Conservation (phyloP, 1,140 invertebrate genomes). For the Dryas iulia region DNA sequence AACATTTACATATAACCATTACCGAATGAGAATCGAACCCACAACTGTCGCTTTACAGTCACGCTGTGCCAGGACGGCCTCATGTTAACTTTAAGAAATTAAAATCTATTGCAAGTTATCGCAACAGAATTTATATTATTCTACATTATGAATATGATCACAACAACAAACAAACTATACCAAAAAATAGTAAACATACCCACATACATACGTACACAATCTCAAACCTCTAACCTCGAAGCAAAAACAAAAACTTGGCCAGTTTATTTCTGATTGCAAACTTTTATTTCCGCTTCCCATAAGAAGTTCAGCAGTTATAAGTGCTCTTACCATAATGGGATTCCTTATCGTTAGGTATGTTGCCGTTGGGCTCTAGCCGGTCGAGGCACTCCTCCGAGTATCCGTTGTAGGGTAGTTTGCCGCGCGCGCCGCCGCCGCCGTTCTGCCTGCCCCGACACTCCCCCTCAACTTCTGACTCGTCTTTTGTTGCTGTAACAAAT, state of each 20-base stretch:
- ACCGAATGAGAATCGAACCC: no score
- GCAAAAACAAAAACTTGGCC: constrained; percentile 2
- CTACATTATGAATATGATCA: no score
- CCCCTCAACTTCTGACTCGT: constrained; percentile 73
- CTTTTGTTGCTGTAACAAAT: constrained; percentile 78
- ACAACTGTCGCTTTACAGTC: no score
- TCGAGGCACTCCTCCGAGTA: constrained; percentile 96
- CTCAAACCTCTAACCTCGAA: neutral
- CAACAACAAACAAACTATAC: neutral
- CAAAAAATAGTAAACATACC: neutral
- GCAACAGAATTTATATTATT: no score
- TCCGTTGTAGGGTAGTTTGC: constrained; percentile 86
- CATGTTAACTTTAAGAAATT: no score
- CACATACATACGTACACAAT: neutral
- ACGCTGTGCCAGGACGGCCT: no score
- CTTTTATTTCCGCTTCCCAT: constrained; percentile 14
- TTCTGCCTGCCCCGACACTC: constrained; percentile 68
- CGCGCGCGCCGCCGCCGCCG: constrained; percentile 70
- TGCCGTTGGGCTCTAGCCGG: constrained; percentile 92
- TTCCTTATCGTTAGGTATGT: constrained; percentile 81
- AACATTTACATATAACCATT: no score
- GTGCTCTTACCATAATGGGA: constrained; percentile 63
- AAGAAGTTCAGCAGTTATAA: constrained; percentile 10
- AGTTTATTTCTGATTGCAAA: constrained; percentile 9
- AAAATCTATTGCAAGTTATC: no score